These are phyloP conservation scores for Rhynchophorus ferrugineus DNA, from an alignment of 1,140 invertebrate genomes.

Conservation along the genomic window DNA sequence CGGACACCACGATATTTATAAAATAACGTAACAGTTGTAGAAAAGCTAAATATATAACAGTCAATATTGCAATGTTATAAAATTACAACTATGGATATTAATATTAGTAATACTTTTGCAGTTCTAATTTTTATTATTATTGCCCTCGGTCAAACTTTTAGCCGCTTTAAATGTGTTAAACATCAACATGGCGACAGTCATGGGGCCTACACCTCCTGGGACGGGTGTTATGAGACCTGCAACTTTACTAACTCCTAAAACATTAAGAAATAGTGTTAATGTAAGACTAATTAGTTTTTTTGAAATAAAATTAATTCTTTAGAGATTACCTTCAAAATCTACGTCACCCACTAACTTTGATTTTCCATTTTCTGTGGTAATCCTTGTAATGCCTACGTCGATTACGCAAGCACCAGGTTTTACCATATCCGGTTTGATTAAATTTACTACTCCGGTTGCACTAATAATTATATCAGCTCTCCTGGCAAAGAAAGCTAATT, in stretches of 20 bases:
- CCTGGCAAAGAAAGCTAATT: slow-evolving; percentile 59
- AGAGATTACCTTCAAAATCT: slow-evolving; percentile 65
- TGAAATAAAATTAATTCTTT: neutral
- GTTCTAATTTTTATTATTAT: too few relatives aligned
- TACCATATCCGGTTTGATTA: slow-evolving; percentile 79
- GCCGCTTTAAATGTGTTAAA: slow-evolving; percentile 72
- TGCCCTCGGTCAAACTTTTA: slow-evolving; percentile 14
- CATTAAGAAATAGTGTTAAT: neutral
- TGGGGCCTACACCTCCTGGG: slow-evolving; percentile 82
- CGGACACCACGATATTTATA: too few relatives aligned
- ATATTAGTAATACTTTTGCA: too few relatives aligned
- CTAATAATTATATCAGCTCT: slow-evolving; percentile 77
- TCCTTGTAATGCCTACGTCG: slow-evolving; percentile 78
- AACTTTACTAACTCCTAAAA: slow-evolving; percentile 61
- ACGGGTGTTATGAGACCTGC: slow-evolving; percentile 79
- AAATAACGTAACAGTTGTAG: too few relatives aligned
- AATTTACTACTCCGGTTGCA: slow-evolving; percentile 69
- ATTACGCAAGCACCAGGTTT: slow-evolving; percentile 83
- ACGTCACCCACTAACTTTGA: slow-evolving; percentile 80
- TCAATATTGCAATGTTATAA: too few relatives aligned
- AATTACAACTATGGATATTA: too few relatives aligned
- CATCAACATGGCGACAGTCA: slow-evolving; percentile 87
- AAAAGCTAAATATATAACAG: too few relatives aligned
- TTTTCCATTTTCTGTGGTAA: slow-evolving; percentile 57
- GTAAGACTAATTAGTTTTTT: neutral